Evolutionary conservation across 2,113 vertebrate species (phyloP).

Genomic region (Ceyx margarethae): DNA sequence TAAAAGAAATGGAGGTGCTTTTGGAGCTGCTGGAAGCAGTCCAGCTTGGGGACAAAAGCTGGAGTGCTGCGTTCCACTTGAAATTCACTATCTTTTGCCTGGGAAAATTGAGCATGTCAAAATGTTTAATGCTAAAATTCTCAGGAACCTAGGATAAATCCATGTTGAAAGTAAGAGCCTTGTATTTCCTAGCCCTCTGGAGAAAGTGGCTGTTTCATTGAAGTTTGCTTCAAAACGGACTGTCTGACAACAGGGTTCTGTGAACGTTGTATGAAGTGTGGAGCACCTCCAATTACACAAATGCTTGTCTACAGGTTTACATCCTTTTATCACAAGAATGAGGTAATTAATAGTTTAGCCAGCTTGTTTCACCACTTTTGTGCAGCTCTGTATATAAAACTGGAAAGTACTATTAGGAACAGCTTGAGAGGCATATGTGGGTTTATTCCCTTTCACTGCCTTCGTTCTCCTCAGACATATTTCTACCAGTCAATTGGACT

Average conservation of each 20-base stretch:
- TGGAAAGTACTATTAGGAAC: not conserved
- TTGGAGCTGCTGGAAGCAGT: not conserved
- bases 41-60: not conserved
- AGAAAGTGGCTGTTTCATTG: not conserved
- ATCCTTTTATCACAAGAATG: not conserved
- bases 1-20: not conserved
- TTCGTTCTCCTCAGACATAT: not conserved
- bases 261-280: not conserved
- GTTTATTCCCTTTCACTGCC: not conserved
- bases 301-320: not conserved
- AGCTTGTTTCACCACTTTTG: not conserved
- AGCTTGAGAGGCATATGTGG: constrained; percentile 41
- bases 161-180: not conserved
- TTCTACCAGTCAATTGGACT: constrained; percentile 22
- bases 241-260: not conserved
- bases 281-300: not conserved
- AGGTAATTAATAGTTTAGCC: not conserved
- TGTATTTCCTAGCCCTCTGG: not conserved
- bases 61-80: not conserved
- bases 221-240: not conserved
- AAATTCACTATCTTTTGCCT: not conserved
- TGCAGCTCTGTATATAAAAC: not conserved
- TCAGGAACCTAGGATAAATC: not conserved
- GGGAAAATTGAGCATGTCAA: not conserved
- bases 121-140: not conserved